Conservation (phyloP, 2,888 invertebrate genomes). For the Eucera pruinosa region DNA sequence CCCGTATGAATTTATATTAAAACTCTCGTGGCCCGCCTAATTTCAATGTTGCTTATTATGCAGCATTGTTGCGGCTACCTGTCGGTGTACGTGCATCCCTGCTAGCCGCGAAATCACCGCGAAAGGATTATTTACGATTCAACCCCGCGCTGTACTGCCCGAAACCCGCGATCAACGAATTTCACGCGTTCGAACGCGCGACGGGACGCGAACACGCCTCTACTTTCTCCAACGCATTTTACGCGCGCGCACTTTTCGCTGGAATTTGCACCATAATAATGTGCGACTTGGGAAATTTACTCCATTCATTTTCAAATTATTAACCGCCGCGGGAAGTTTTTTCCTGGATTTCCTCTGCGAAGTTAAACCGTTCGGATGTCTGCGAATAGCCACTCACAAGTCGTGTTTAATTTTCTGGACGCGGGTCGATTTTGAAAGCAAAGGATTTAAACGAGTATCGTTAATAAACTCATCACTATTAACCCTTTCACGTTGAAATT, state of each 20-base stretch:
- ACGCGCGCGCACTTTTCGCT: not conserved
- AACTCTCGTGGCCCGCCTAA: conserved; percentile 63
- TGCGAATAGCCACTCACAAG: no score
- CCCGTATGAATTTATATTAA: conserved; percentile 78
- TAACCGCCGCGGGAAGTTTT: no score
- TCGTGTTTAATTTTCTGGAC: no score
- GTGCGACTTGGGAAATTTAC: not conserved
- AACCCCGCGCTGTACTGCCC: not conserved
- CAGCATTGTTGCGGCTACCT: conserved; percentile 40
- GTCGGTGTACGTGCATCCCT: not conserved
- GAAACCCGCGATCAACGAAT: conserved; percentile 20
- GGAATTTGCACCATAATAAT: not conserved
- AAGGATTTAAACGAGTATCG: no score
- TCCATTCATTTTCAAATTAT: no score
- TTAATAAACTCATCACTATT: no score
- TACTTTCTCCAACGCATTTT: not conserved
- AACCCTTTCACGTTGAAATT: no score
- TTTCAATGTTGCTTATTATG: conserved; percentile 65
- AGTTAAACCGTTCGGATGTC: no score
- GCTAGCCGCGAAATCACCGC: conserved; percentile 36
- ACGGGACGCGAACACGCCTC: not conserved
- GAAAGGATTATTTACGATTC: conserved; percentile 49
- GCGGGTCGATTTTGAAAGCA: no score
- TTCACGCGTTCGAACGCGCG: conserved; percentile 29
- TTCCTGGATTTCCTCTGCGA: no score